phyloP scores from a whole-genome alignment of 2,888 invertebrate species.

The Drosophila putrida region DNA sequence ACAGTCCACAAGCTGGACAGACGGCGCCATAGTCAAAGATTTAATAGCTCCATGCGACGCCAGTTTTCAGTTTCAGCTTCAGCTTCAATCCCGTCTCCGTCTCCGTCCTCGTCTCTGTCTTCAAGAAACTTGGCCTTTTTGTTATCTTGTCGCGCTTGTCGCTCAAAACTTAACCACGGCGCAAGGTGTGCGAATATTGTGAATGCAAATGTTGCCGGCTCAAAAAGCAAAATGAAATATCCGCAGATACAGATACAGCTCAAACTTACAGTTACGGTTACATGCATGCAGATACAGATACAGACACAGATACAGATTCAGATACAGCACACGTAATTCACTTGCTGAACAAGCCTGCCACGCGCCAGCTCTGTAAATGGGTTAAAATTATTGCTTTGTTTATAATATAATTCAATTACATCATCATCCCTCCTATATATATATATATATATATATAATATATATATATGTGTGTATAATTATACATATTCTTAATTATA shows the following conservation, averaged over 20 bases:
- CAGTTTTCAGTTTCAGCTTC: background rate
- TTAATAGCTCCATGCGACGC: conserved; percentile 53
- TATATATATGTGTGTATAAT: background rate
- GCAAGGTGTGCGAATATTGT: conserved; percentile 72
- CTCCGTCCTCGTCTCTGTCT: conserved; percentile 10
- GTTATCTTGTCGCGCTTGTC: conserved; percentile 78
- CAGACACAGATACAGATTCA: conserved; percentile 15
- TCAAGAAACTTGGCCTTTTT: conserved; percentile 58
- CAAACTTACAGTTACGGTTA: conserved; percentile 13
- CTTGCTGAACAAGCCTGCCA: conserved; percentile 30
- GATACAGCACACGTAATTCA: conserved; percentile 31
- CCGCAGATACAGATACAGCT: conserved; percentile 19
- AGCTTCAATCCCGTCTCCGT: conserved; percentile 7
- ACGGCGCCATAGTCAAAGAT: conserved; percentile 29
- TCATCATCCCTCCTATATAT: background rate
- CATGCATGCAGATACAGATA: conserved; percentile 14
- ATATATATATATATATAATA: too few relatives aligned
- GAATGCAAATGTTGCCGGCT: conserved; percentile 46
- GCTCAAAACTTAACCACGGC: conserved; percentile 58
- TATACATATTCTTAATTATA: background rate
- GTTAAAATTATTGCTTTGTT: conserved; percentile 35
- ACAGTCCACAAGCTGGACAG: background rate
- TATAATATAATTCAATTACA: conserved; percentile 22
- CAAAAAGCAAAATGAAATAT: conserved; percentile 28
- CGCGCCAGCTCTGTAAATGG: conserved; percentile 50